These are phyloP conservation scores for Macquaria ambigua DNA, from an alignment of 2,113 vertebrate species.

Conservation along the genomic window DNA sequence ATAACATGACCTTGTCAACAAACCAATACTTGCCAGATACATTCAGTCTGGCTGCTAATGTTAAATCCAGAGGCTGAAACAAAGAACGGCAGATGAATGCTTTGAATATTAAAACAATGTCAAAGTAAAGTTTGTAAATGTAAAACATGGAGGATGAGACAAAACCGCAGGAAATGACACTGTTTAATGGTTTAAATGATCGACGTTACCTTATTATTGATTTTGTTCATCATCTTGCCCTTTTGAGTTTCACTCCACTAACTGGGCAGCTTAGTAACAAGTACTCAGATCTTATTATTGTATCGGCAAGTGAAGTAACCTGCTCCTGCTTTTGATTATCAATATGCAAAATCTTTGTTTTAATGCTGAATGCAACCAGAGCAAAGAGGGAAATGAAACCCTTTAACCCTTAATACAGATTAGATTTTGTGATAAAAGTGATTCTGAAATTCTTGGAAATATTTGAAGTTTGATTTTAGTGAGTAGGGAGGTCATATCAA, in stretches of 20 bases:
- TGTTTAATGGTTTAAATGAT: slow-evolving; percentile 9
- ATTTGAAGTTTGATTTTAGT: neutral
- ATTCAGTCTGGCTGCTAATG: slow-evolving; percentile 24
- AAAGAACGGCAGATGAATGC: slow-evolving; percentile 1
- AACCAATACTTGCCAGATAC: slow-evolving; percentile 20
- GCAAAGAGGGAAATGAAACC: neutral
- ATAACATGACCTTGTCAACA: slow-evolving; percentile 57
- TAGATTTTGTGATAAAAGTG: slow-evolving; percentile 4
- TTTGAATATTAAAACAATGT: neutral
- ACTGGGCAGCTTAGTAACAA: slow-evolving; percentile 22
- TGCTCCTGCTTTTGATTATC: neutral
- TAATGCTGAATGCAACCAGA: slow-evolving; percentile 21
- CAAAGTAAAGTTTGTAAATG: neutral
- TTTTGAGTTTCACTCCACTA: neutral
- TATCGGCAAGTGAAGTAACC: slow-evolving; percentile 5
- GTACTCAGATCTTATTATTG: neutral
- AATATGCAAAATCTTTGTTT: slow-evolving; percentile 34
- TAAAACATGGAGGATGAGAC: neutral
- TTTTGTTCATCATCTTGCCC: slow-evolving; percentile 20
- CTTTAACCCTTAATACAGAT: neutral
- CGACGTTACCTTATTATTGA: neutral
- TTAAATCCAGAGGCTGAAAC: slow-evolving; percentile 37
- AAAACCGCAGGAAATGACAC: slow-evolving; percentile 18
- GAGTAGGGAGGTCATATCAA: neutral
- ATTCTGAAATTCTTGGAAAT: neutral